These are phyloP conservation scores for Lamellibrachia luymesi DNA, from an alignment of 1,140 invertebrate genomes.

Conservation along the genomic window DNA sequence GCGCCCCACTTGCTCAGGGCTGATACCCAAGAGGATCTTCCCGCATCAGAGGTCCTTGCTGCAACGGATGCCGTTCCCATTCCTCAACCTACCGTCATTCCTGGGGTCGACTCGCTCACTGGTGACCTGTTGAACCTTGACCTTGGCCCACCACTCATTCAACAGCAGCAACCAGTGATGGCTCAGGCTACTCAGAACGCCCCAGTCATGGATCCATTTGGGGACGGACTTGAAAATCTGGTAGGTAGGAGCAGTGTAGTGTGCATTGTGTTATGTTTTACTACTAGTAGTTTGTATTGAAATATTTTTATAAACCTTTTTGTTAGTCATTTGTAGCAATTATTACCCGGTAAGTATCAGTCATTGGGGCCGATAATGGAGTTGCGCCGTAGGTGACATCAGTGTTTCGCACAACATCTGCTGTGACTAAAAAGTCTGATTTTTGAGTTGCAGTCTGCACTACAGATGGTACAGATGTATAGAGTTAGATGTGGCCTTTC, in stretches of 20 bases:
- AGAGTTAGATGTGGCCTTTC: too few relatives aligned
- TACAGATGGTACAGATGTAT: too few relatives aligned
- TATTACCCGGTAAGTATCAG: too few relatives aligned
- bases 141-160: constrained; percentile 62
- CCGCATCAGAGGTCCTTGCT: constrained; percentile 10
- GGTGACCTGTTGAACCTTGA: constrained; percentile 95
- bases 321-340: background rate
- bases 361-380: too few relatives aligned
- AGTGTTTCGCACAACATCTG: too few relatives aligned
- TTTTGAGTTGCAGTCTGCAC: too few relatives aligned
- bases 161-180: constrained; percentile 12
- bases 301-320: background rate
- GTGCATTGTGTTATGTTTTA: background rate
- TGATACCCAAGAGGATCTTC: background rate
- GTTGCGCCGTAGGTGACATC: too few relatives aligned
- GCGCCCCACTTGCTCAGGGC: background rate
- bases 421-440: too few relatives aligned
- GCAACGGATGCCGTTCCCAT: background rate
- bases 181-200: constrained; percentile 48
- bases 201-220: constrained; percentile 66
- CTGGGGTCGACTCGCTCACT: constrained; percentile 76
- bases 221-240: constrained; percentile 79
- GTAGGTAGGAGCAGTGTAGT: constrained; percentile 56
- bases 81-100: constrained; percentile 25
- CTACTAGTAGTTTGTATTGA: background rate